These are phyloP conservation scores for Tridacna crocea DNA, from an alignment of 2,888 invertebrate species.

Conservation along the genomic window DNA sequence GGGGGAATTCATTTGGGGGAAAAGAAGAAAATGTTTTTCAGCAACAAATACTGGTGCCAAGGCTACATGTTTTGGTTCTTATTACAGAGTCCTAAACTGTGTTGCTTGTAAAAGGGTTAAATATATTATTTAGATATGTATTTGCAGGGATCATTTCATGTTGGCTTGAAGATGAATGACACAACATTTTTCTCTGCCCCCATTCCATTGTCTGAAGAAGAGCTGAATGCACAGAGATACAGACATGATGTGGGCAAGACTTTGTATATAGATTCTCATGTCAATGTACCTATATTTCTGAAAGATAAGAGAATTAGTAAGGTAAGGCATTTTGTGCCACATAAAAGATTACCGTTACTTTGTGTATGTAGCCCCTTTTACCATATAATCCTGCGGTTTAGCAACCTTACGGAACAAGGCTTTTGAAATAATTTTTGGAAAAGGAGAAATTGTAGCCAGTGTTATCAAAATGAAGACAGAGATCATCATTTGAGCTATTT, in stretches of 20 bases:
- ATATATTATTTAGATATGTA: neutral
- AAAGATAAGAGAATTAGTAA: slow-evolving; percentile 25
- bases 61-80: too few species aligned
- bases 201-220: slow-evolving; percentile 87
- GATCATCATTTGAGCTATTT: too few species aligned
- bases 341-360: too few species aligned
- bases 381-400: too few species aligned
- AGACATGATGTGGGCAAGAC: slow-evolving; percentile 87
- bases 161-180: slow-evolving; percentile 86
- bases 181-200: slow-evolving; percentile 85
- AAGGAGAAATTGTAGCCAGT: too few species aligned
- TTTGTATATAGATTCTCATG: slow-evolving; percentile 87
- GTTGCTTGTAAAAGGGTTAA: neutral
- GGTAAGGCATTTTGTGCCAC: slow-evolving; percentile 10
- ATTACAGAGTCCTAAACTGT: neutral
- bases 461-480: too few species aligned
- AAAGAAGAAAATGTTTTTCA: neutral
- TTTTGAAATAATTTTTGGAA: too few species aligned
- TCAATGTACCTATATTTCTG: slow-evolving; percentile 83
- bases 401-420: too few species aligned
- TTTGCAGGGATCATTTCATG: slow-evolving; percentile 54
- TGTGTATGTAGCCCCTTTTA: neutral
- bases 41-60: neutral
- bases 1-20: too few species aligned
- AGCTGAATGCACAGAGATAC: slow-evolving; percentile 87